Percentiles rank a stretch among this genome's conserved stretches.
These are phyloP conservation scores for Intellagama lesueurii DNA, from an alignment of 2,797 vertebrate genomes.

Conservation along the genomic window DNA sequence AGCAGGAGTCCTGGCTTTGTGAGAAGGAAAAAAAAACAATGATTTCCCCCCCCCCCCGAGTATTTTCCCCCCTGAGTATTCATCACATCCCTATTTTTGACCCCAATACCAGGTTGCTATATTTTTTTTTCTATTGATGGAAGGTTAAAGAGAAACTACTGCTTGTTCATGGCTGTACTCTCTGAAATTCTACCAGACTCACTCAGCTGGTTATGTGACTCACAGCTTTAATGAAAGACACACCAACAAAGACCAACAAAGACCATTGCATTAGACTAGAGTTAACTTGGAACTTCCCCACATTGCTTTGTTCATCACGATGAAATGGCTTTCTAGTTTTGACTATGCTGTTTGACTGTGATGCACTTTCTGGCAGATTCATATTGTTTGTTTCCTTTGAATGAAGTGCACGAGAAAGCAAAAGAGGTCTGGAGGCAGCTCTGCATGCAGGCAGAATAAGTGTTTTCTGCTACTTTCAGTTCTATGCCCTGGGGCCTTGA, in stretches of 20 bases:
- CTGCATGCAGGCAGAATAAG: not conserved
- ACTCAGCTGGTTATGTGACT: not conserved
- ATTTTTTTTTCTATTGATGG: not conserved
- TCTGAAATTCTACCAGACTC: not conserved
- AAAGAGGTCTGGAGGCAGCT: not conserved
- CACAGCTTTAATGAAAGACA: not conserved
- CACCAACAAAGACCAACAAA: not conserved
- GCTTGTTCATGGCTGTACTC: not conserved
- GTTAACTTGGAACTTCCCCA: not conserved
- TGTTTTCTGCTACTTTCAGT: not conserved
- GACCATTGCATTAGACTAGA: not conserved
- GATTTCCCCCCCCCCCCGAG: no score
- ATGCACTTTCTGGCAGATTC: not conserved
- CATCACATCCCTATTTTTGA: not conserved
- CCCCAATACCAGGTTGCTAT: not conserved
- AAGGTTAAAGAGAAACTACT: not conserved
- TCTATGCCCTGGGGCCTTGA: not conserved
- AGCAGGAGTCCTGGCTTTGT: no score
- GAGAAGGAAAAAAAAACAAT: no score
- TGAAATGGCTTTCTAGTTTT: not conserved
- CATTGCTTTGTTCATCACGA: not conserved
- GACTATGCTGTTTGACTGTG: not conserved
- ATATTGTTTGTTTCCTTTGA: not conserved
- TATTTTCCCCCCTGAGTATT: no score
- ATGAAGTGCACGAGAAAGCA: not conserved